A percentile compares a stretch with the other conserved stretches of the same genome.
phyloP scores from a whole-genome alignment of 2,888 invertebrate genomes.

The Acleris holmiana region DNA sequence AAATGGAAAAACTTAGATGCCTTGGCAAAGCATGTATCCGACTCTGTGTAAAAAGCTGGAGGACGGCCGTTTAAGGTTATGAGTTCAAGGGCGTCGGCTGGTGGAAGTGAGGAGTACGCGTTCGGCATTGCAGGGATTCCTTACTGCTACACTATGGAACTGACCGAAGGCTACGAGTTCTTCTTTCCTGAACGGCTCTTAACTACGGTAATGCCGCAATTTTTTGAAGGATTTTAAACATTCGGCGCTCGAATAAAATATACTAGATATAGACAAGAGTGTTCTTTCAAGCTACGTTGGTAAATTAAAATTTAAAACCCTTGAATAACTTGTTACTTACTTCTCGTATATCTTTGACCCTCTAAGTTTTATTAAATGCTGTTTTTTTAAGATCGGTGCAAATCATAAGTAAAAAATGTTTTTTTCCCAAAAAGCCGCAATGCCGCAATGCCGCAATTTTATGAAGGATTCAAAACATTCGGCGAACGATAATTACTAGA shows the following conservation, averaged over 20 bases:
- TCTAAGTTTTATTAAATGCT: too few species aligned
- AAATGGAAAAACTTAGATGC: constrained; percentile 74
- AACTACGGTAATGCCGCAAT: constrained; percentile 60
- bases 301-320: too few species aligned
- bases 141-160: constrained; percentile 85
- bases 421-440: too few species aligned
- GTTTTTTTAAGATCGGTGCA: too few species aligned
- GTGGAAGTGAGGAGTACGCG: constrained; percentile 86
- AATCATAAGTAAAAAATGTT: too few species aligned
- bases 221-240: constrained; percentile 68
- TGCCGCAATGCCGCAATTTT: constrained; percentile 69
- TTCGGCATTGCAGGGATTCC: constrained; percentile 81
- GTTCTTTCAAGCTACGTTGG: too few species aligned
- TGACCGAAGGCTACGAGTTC: constrained; percentile 86
- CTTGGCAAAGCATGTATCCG: constrained; percentile 67
- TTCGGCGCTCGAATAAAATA: constrained; percentile 63
- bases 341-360: too few species aligned
- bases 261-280: too few species aligned
- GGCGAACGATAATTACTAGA: constrained; percentile 37
- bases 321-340: too few species aligned
- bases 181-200: constrained; percentile 83
- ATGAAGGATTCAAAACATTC: constrained; percentile 69
- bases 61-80: constrained; percentile 74
- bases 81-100: constrained; percentile 83
- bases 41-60: constrained; percentile 70